Evolutionary conservation across 2,797 vertebrate genomes (phyloP).

Genomic region (Poeciliopsis turneri): DNA sequence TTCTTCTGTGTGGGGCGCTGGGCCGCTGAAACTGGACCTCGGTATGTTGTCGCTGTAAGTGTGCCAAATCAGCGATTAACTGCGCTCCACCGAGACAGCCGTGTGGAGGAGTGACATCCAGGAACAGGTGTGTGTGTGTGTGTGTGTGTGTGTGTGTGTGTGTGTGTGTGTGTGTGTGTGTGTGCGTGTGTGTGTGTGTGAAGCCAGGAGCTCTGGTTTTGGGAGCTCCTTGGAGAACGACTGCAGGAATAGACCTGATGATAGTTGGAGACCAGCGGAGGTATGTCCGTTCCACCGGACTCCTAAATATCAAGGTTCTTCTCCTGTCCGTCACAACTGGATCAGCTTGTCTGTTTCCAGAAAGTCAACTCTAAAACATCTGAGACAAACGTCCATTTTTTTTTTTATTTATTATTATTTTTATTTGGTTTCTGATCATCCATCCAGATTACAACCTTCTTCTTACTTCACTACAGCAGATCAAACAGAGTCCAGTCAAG

Average conservation of each 20-base stretch:
- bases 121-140: constrained; percentile 57
- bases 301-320: background rate
- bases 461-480: background rate
- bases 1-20: constrained; percentile 12
- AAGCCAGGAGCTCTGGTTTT: constrained; percentile 36
- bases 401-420: too few species aligned
- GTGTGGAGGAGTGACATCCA: constrained; percentile 75
- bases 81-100: constrained; percentile 74
- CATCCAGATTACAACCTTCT: background rate
- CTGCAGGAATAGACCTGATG: constrained; percentile 72
- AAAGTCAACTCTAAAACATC: background rate
- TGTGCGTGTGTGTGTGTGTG: constrained; percentile 26
- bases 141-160: constrained; percentile 32
- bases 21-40: constrained; percentile 80
- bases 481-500: too few species aligned
- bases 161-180: constrained; percentile 17
- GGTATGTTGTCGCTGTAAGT: constrained; percentile 83
- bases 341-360: constrained; percentile 17
- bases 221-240: constrained; percentile 57
- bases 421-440: background rate
- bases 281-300: constrained; percentile 32
- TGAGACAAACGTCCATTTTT: background rate
- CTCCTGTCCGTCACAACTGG: constrained; percentile 15
- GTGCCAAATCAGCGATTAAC: constrained; percentile 85
- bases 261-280: constrained; percentile 52